Evolutionary conservation across 2,113 vertebrate genomes (phyloP), one percentile per base, ranked within the genome.

Genomic region (Oreocharis arfaki): DNA sequence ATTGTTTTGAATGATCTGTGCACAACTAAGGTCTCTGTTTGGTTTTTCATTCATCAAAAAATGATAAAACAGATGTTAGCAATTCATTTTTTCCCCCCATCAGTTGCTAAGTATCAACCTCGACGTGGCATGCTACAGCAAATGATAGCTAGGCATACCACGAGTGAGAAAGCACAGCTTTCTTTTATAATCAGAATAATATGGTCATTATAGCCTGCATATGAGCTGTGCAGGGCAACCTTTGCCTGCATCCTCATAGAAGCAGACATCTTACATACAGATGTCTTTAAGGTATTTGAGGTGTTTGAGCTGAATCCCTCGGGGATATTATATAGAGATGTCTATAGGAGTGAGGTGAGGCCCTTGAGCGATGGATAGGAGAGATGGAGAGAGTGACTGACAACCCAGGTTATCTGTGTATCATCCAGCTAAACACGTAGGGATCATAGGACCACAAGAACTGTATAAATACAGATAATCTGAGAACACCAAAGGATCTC

Each of bases 391-490:
- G 55, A 60, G 39, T 86, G 85, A 96, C 73, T 95, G 73, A 94
- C 90, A 96, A 75, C 37, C 78, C 57, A 32, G 92, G 46, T 53
- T 96, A 84, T 90, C 83, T 95, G 74, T 46, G 44, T 57, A 73
- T 95, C 93, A 82, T 93, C 68, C 83, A 89, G 60, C 15, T 86
- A 90, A 90, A 89, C 80, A 92, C 22, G 1, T 7, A 59, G 30
- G 28, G 74, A 90, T 85, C 41, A 49, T 33, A 83, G 63, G 70
- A 93, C 92, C 75, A 61, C 22, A 83, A 76, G 39, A 56, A 90
- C 23, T 47, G n/a, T 39, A 74, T 89, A 96, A 93, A 89, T 81
- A 90, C 76, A 81, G 92, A 95, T 85, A 79, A 87, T 86, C 71
- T 37, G 85, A 93, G 39, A 90, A 80, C 35, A 68, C 27, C 27